These are phyloP conservation scores for Drosophila quasianomalipes DNA, from an alignment of 2,888 invertebrate genomes.

Conservation along the genomic window DNA sequence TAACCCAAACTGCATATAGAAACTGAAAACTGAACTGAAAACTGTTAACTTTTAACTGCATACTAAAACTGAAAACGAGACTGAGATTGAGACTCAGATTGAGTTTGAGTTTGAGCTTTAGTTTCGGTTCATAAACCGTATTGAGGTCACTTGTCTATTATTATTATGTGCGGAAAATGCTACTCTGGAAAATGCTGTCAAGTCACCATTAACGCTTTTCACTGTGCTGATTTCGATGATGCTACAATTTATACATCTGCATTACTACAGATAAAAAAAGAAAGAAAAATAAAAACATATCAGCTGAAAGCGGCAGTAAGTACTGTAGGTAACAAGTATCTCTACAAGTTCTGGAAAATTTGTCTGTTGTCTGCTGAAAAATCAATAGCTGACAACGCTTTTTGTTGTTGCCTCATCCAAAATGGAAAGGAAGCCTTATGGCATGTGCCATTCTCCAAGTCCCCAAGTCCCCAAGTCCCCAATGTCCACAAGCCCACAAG, in stretches of 20 bases:
- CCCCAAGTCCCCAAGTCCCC: conserved; percentile 5
- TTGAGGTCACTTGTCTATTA: conserved; percentile 56
- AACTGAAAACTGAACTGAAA: conserved; percentile 29
- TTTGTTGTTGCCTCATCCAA: background rate
- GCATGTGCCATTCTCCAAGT: conserved; percentile 37
- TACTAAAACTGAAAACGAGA: conserved; percentile 33
- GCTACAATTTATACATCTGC: conserved; percentile 11
- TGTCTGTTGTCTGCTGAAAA: conserved; percentile 46
- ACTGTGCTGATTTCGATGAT: conserved; percentile 34
- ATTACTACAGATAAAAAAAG: background rate
- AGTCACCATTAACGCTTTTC: conserved; percentile 37
- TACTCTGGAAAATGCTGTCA: conserved; percentile 4
- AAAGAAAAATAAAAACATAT: conserved; percentile 1
- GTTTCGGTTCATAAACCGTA: conserved; percentile 35
- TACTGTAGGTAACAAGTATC: conserved; percentile 1
- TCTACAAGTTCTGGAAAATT: conserved; percentile 16
- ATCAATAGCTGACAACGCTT: conserved; percentile 56
- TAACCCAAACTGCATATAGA: conserved; percentile 55
- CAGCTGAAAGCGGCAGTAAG: conserved; percentile 14
- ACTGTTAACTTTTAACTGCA: conserved; percentile 23
- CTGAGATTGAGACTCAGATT: conserved; percentile 18
- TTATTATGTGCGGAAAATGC: conserved; percentile 19
- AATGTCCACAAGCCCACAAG: background rate
- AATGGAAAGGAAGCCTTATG: conserved; percentile 47
- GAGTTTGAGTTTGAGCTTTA: conserved; percentile 9